A percentile compares a stretch with the other conserved stretches of the same genome.
These are phyloP conservation scores for Theretra japonica DNA, from an alignment of 2,888 invertebrate genomes.

Conservation along the genomic window DNA sequence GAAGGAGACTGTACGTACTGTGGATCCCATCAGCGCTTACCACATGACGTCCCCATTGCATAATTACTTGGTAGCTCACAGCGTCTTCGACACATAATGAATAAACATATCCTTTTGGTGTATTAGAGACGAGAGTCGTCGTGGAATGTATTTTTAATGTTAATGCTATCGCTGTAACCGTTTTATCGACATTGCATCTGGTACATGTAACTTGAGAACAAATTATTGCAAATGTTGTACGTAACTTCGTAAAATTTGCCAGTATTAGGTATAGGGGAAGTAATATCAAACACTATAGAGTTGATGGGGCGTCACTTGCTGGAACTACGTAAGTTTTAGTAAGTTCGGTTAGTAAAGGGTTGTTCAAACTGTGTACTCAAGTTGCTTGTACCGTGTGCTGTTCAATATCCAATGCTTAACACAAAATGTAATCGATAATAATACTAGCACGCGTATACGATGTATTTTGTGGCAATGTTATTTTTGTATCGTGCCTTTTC, in stretches of 20 bases:
- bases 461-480: constrained; percentile 25
- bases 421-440: constrained; percentile 21
- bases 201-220: constrained; percentile 1
- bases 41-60: constrained; percentile 61
- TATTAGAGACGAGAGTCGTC: not conserved
- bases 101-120: constrained; percentile 1
- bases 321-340: too few relatives aligned
- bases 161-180: constrained; percentile 20
- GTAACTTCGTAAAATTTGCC: too few relatives aligned
- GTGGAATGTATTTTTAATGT: constrained; percentile 3
- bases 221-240: not conserved
- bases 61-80: constrained; percentile 71
- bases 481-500: constrained; percentile 48
- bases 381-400: not conserved
- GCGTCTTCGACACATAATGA: constrained; percentile 53
- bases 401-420: constrained; percentile 5
- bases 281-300: too few relatives aligned
- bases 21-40: constrained; percentile 34
- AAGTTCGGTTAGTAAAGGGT: too few relatives aligned
- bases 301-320: too few relatives aligned
- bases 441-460: constrained; percentile 21
- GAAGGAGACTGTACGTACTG: constrained; percentile 35
- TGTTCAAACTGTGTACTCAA: not conserved
- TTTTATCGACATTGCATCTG: not conserved
- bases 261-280: too few relatives aligned